A percentile compares a stretch with the other conserved stretches of the same genome.
Evolutionary conservation across 2,113 vertebrate genomes (phyloP).

Genomic region (Agelaius phoeniceus): DNA sequence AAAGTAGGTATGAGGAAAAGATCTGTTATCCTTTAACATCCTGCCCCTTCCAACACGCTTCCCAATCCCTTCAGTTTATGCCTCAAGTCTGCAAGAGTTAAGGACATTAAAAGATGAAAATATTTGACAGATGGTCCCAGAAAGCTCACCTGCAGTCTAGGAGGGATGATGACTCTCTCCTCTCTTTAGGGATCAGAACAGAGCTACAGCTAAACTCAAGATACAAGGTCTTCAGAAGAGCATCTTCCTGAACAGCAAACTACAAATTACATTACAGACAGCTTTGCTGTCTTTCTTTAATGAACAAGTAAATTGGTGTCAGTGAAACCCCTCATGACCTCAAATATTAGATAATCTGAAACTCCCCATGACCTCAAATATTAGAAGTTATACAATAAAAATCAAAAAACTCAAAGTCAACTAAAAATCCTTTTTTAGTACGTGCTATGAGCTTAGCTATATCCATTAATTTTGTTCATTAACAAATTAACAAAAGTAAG

Average conservation of each 20-base stretch:
- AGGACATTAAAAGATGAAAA: not conserved
- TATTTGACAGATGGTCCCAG: not conserved
- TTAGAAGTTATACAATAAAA: not conserved
- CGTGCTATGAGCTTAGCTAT: not conserved
- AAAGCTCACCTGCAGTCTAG: not conserved
- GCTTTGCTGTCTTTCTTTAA: not conserved
- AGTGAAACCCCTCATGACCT: not conserved
- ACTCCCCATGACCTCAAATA: not conserved
- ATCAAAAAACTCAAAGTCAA: not conserved
- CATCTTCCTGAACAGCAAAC: not conserved
- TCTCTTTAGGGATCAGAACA: not conserved
- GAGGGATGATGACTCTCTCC: not conserved
- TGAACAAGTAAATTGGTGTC: not conserved
- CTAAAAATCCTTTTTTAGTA: not conserved
- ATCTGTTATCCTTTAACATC: not conserved
- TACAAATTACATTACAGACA: not conserved
- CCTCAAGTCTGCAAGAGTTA: not conserved
- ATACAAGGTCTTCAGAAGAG: not conserved
- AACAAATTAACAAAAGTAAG: not conserved
- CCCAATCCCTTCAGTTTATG: not conserved
- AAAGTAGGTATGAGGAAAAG: not conserved
- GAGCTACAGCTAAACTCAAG: not conserved
- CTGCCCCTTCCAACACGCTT: not conserved
- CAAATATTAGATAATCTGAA: no score
- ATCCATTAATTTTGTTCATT: not conserved